Evolutionary conservation across 1,140 invertebrate species (phyloP), one percentile per base, ranked within the genome.

Genomic region (Mactra quadrangularis): DNA sequence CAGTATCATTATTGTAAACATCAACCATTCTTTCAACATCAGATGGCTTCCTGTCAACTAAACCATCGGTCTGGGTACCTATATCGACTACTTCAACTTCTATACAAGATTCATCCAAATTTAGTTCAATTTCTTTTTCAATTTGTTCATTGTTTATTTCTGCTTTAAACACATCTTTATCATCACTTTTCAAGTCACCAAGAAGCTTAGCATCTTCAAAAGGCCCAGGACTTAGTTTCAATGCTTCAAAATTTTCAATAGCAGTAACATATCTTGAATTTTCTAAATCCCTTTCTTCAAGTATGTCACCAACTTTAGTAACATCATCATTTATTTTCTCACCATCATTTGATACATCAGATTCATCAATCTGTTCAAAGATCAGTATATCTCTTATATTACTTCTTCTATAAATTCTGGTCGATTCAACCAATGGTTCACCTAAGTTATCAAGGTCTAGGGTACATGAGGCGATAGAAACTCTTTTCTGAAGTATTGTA

Each of bases 381-480:
- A 82, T 50, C 27, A 60, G 31, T 17, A 50, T 31, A 31, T 82
- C 71, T 31, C 52, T 66, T 0, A 72, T 17, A 75, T 70, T 82
- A 50, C 79, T 82, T 74, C 70, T 55, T 45, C 79, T 74, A 38
- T 82, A 70, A 55, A 82, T 82, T 66, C 79, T 82, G 7, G 79
- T 82, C 1, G 79, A 82, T 38, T 82, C 79, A 38, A 74, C 47
- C 11, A 82, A 57, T 0, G 79, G 79, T 38, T 74, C 70, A 27
- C 79, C 79, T 64, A 82, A 45, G 62, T 62, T 57, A n/a, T 82
- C 68, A 9, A 82, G 33, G 47, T 82, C 70, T 6, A 53, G 29
- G n/a, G 59, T 74, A n/a, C 41, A 52, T 33, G 45, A 55, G 0
- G 53, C 64, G 1, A 71, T 9, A 0, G 64, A 70, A 25, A 70